These are phyloP conservation scores for Mesorhabditis sp. DNA, from an alignment of 2,888 invertebrate species.

Conservation along the genomic window DNA sequence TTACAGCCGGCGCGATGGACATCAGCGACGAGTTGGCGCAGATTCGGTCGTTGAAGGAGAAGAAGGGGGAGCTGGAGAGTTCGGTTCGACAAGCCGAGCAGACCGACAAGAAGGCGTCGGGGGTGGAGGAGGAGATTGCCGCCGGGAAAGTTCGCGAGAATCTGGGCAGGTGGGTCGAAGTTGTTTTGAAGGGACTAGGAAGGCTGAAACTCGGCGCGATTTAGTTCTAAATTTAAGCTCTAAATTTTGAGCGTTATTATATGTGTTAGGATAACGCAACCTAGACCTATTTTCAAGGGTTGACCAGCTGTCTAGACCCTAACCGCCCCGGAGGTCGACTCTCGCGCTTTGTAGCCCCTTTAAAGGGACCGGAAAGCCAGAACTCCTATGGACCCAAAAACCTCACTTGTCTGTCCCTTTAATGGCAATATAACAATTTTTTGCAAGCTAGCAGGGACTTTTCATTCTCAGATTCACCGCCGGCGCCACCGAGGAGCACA, in stretches of 20 bases:
- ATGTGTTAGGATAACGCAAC: too few relatives aligned
- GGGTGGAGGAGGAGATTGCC: constrained; percentile 2
- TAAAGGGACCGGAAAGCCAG: too few relatives aligned
- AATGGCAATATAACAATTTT: too few relatives aligned
- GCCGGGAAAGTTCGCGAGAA: neutral
- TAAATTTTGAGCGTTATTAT: too few relatives aligned
- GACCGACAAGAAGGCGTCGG: neutral
- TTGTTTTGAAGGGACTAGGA: neutral
- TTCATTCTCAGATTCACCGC: constrained; percentile 37
- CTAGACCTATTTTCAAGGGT: too few relatives aligned
- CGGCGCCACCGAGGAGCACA: constrained; percentile 37
- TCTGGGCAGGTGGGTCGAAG: neutral
- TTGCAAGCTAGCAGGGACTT: neutral
- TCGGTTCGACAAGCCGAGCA: constrained; percentile 41
- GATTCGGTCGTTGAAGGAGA: constrained; percentile 43
- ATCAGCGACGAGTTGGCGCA: constrained; percentile 53
- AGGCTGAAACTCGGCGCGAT: too few relatives aligned
- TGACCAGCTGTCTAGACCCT: too few relatives aligned
- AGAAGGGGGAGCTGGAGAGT: constrained; percentile 49
- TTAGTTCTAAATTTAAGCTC: too few relatives aligned
- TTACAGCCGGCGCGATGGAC: constrained; percentile 44
- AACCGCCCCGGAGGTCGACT: too few relatives aligned
- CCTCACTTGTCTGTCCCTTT: too few relatives aligned
- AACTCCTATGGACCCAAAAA: too few relatives aligned
- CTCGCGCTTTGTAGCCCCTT: too few relatives aligned